Conservation (phyloP, 2,113 vertebrate genomes). For the Delphinus delphis region DNA sequence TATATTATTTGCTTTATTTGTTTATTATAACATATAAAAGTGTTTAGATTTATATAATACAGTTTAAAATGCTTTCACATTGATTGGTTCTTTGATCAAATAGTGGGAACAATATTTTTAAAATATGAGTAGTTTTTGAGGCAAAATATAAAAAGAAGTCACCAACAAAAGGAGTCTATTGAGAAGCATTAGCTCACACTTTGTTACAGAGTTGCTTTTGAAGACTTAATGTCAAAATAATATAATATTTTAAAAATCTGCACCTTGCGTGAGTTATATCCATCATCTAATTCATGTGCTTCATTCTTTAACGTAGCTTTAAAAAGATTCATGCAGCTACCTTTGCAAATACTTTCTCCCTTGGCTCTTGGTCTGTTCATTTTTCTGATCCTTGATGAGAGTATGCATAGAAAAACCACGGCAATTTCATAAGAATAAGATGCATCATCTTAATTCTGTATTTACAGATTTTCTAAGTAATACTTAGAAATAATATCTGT, state of each 20-base stretch:
- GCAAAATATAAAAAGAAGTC: not conserved
- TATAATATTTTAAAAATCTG: not conserved
- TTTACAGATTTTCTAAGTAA: not conserved
- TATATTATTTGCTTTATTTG: not conserved
- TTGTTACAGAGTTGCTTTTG: not conserved
- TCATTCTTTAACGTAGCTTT: not conserved
- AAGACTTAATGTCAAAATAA: not conserved
- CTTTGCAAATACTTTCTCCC: not conserved
- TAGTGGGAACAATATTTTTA: not conserved
- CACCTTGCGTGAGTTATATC: not conserved
- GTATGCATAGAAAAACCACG: not conserved
- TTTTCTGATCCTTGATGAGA: not conserved
- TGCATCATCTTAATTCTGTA: not conserved
- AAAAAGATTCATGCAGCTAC: not conserved
- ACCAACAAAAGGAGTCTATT: not conserved
- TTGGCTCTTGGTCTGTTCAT: not conserved
- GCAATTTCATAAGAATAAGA: not conserved
- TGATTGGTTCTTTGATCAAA: not conserved
- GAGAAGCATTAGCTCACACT: not conserved
- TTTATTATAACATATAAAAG: not conserved
- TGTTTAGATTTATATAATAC: not conserved
- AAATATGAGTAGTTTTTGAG: not conserved
- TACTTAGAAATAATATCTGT: not conserved
- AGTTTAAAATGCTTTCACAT: not conserved
- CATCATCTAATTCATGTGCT: not conserved